Percentiles rank a stretch among this genome's conserved stretches.
These are phyloP conservation scores for Bradypus variegatus DNA, from an alignment of 2,797 vertebrate species.

Conservation along the genomic window DNA sequence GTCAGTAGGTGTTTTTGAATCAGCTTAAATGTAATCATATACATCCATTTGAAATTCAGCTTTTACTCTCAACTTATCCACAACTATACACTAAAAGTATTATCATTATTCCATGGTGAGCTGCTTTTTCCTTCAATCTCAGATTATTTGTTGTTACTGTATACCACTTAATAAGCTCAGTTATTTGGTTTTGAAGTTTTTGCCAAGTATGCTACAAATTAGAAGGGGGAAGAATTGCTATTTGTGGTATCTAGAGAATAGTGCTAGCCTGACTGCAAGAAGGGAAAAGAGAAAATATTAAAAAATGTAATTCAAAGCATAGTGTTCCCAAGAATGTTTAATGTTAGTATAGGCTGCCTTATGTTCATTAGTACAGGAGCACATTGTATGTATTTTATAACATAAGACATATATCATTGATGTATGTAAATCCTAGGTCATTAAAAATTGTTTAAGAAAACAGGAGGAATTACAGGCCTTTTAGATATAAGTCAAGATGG, in stretches of 20 bases:
- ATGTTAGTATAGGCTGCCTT: neutral
- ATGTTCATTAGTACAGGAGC: neutral
- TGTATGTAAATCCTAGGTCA: conserved; percentile 13
- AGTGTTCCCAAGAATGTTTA: neutral
- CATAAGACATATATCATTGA: neutral
- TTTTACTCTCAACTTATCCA: neutral
- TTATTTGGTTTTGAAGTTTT: conserved; percentile 28
- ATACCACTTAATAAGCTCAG: neutral
- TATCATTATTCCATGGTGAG: neutral
- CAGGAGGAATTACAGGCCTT: conserved; percentile 21
- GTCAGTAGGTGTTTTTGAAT: conserved; percentile 27
- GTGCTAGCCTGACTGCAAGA: neutral
- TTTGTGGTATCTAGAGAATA: neutral
- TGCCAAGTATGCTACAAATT: conserved; percentile 4
- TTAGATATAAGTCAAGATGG: conserved; percentile 21
- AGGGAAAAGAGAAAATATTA: neutral
- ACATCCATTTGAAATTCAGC: neutral
- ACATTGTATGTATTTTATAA: conserved; percentile 9
- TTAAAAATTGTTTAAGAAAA: conserved; percentile 35
- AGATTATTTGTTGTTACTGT: neutral
- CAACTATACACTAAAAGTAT: neutral
- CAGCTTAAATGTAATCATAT: conserved; percentile 7
- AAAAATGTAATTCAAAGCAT: neutral
- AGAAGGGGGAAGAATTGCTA: neutral
- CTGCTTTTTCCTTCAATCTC: neutral